Conservation (phyloP, 2,888 invertebrate genomes). For the Nomada ferruginata region DNA sequence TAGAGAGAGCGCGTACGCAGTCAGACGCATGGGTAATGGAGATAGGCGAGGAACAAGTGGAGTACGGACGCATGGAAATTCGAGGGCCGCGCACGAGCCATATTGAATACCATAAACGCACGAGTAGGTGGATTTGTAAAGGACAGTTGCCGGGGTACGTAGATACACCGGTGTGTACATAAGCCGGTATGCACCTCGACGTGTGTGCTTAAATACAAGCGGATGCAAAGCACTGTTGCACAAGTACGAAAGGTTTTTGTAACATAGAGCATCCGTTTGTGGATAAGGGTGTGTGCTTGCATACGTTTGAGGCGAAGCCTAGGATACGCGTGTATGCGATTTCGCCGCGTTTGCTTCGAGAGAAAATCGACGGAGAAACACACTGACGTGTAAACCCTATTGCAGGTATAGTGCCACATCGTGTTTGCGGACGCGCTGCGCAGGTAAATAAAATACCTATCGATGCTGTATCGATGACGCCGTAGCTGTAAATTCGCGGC, state of each 20-base stretch:
- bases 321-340: not conserved
- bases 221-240: slow-evolving; percentile 8
- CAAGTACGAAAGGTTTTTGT: slow-evolving; percentile 30
- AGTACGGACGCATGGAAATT: not conserved
- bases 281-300: slow-evolving; percentile 7
- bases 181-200: not conserved
- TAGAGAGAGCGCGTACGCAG: not conserved
- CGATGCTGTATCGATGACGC: slow-evolving; percentile 10
- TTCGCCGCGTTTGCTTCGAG: not conserved
- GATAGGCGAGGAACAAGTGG: not conserved
- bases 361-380: slow-evolving; percentile 18
- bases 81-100: not conserved
- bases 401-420: slow-evolving; percentile 9
- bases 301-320: not conserved
- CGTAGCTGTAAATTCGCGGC: slow-evolving; percentile 1
- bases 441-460: slow-evolving; percentile 5
- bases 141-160: slow-evolving; percentile 15
- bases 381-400: not conserved
- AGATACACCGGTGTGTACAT: not conserved
- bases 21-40: slow-evolving; percentile 3
- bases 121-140: slow-evolving; percentile 1
- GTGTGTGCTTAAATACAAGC: slow-evolving; percentile 6
- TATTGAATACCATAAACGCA: slow-evolving; percentile 38
- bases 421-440: not conserved
- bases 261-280: slow-evolving; percentile 29